Base-by-base conservation (phyloP, 2,888 invertebrate genomes). In the Himalopsyche japonica region DNA sequence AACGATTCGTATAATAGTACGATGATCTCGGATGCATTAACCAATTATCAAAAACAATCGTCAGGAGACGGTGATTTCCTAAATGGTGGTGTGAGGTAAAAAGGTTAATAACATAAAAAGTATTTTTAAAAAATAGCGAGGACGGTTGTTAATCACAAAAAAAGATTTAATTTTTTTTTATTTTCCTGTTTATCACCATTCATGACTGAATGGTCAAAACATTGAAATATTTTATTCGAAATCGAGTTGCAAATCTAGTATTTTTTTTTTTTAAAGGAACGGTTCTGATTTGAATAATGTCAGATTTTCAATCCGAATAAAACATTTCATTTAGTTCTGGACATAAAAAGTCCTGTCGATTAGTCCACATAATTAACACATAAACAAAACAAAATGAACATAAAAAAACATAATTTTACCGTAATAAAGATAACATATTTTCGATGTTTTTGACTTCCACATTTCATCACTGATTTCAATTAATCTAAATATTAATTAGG, bases 131-230 rank as follows among this genome's bases (percentile, higher is more conserved):
- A 37, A 24, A 70, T 70, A 70, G 70, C 70, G 70, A 70, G 70
- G 70, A 70, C 27, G 70, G 30, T 30, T 70, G 70, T 70, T 70
- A 70, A 70, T 70, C 70, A 70, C 70, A 70, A 70, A 70, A 70
- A 27, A 70, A 15, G 70, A 34, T 77, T 15, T 37, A 20, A 77
- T 18, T 18, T 77, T 77, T n/a, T n/a, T 77, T 32, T 77, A 77
- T 43, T 77, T 43, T 77, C 77, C 77, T 37, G 43, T 43, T 79
- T 79, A 47, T 79, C 79, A 47, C 32, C 48, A 30, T 48, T 48
- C 48, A 47, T 79, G 79, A 79, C 79, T 48, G 79, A 47, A 79
- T 48, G 43, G 48, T 79, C 43, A 47, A 30, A 79, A 79, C 30
- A 79, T 24, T 47, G 18, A 79, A 43, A 79, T 70, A 15, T 70